Evolutionary conservation across 2,888 invertebrate genomes (phyloP).

Genomic region (Caenorhabditis macrosperma): DNA sequence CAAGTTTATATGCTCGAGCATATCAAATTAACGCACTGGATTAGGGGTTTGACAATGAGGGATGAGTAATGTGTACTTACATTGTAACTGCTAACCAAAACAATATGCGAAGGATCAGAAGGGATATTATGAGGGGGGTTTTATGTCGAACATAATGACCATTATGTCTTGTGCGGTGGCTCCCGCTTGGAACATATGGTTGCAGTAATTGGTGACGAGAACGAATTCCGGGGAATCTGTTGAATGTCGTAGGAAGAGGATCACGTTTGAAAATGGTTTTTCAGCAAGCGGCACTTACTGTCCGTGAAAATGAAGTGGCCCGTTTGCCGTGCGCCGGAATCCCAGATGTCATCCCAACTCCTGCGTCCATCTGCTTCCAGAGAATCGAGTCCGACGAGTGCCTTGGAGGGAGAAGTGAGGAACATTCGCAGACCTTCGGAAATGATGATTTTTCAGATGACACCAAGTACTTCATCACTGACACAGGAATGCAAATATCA

Average conservation of each 20-base stretch:
- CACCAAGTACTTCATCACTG: conserved; percentile 69
- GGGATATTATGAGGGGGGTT: conserved; percentile 18
- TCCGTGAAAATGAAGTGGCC: conserved; percentile 73
- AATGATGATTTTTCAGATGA: neutral
- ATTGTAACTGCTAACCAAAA: conserved; percentile 30
- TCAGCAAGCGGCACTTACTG: conserved; percentile 67
- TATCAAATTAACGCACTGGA: conserved; percentile 44
- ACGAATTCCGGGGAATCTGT: no score
- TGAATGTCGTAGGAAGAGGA: no score
- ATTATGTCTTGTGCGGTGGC: conserved; percentile 4
- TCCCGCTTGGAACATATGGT: conserved; percentile 30
- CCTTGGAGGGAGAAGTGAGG: conserved; percentile 64
- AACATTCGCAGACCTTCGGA: neutral
- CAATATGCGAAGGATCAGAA: conserved; percentile 7
- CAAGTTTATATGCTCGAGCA: conserved; percentile 37
- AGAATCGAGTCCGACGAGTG: conserved; percentile 67
- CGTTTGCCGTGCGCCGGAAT: conserved; percentile 77
- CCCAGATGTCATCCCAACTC: conserved; percentile 77
- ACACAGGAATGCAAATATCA: conserved; percentile 76
- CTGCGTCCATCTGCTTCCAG: conserved; percentile 76
- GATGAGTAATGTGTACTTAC: conserved; percentile 27
- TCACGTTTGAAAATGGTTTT: neutral
- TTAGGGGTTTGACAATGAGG: conserved; percentile 35
- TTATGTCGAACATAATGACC: conserved; percentile 30
- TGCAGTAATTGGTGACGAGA: neutral